Base-by-base conservation (phyloP, 2,113 vertebrate genomes). In the Cyphomyrus plagiostoma region DNA sequence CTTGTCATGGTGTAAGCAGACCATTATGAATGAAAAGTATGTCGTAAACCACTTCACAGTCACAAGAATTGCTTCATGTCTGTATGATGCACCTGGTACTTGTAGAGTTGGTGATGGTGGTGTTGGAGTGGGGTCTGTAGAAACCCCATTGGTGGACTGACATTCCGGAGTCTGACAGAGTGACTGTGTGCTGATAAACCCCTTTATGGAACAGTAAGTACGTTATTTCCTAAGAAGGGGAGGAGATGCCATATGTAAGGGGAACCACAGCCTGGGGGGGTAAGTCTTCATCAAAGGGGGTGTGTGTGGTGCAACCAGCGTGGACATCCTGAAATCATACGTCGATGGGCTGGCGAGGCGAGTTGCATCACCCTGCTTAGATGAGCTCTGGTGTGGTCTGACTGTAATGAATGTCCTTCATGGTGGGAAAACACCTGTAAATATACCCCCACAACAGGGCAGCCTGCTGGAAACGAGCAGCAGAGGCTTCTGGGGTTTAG, bases 81-180 rank as follows among this genome's bases (percentile, higher is more conserved):
- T 39, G 77, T 48, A 45, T n/a, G 8, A n/a, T 48, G 42, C 45
- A 45, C 42, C 15, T 45, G 30, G 77, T 42, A 82, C 77, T 19
- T 23, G 6, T 45, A 7, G 13, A 82, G 77, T 2, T 21, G 77
- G 77, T 11, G 62, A 26, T 70, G 77, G 5, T 26, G 4, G 39
- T 19, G 77, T 6, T 26, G 77, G 17, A 90, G 92, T 91, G 91
- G 45, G 45, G 35, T 58, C 86, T 52, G 86, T 30, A 11, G 91
- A 90, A 91, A 45, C 39, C 39, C 17, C 82, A 3, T 0, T n/a
- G 45, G 45, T n/a, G 35, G 74, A 42, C 30, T 19, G 13, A 42
- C 35, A 42, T 42, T 77, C 30, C 6, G 4, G 1, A 77, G n/a
- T 70, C 66, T 70, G n/a, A 11, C 62, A 70, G 26, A 74, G 66